Evolutionary conservation across 2,888 invertebrate genomes (phyloP), one percentile per base, ranked within the genome.

Genomic region (Stictocephala bisonia): DNA sequence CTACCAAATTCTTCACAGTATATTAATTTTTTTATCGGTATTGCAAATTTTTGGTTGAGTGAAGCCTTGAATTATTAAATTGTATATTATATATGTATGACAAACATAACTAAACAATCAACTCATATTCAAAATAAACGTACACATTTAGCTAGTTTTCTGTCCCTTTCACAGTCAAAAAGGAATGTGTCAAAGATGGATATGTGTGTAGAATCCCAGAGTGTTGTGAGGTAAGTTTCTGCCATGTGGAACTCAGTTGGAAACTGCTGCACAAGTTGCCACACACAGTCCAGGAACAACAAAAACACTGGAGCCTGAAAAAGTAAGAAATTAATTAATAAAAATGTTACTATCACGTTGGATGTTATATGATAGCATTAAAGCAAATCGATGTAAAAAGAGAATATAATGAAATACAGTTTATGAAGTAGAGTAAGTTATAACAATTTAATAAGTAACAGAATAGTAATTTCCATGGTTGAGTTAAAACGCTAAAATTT

Each of bases 131-230:
- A n/a, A n/a, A n/a, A n/a, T n/a, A n/a, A n/a, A 31, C 64, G 22
- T 44, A 64, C 64, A n/a, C 44, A 64, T 13, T 26, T 44, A 15
- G 94, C 94, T 41, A 89, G 84, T 24, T 88, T 85, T 3, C 95
- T 86, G 80, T 95, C 94, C 78, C 91, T 87, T 77, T 93, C 92
- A 79, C 91, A 92, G 84, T 96, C 95, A 82, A 97, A 97, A 74
- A 97, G 88, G 86, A 97, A 97, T 40, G 96, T 96, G 80, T 96
- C 95, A 82, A 96, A 96, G 67, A 97, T 87, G 11, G 96, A 94
- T 79, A 95, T 88, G 80, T 95, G 93, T 13, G 92, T 90, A 29
- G 93, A 89, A 84, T 98, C 97, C 96, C 97, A 97, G 26, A 98
- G 83, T 0, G 95, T 92, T 0, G 95, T 95, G 78, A 99, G 88